Conservation (phyloP, 1,140 invertebrate genomes). For the Daktulosphaira vitifoliae region DNA sequence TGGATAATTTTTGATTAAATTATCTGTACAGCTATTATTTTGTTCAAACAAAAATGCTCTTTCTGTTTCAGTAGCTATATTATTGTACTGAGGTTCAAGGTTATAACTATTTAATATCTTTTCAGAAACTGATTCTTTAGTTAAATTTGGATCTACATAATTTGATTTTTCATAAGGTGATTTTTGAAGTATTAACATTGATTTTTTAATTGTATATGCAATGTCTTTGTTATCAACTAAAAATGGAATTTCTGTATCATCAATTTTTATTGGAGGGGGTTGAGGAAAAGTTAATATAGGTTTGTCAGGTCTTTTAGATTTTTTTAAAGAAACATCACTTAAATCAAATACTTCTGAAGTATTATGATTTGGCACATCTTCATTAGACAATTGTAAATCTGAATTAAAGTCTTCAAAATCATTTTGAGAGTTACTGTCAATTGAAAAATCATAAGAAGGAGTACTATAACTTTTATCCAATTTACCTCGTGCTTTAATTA, state of each 20-base stretch:
- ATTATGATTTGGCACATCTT: conserved; percentile 8
- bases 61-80: too few species aligned
- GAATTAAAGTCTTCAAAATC: conserved; percentile 29
- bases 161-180: too few species aligned
- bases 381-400: conserved; percentile 6
- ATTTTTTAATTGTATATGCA: background rate
- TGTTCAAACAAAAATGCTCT: conserved; percentile 4
- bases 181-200: too few species aligned
- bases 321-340: background rate
- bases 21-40: background rate
- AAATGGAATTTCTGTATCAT: background rate
- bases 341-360: background rate
- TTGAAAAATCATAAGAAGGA: conserved; percentile 57
- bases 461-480: conserved; percentile 69
- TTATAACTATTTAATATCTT: background rate
- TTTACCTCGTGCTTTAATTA: conserved; percentile 43
- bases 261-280: conserved; percentile 1
- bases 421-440: background rate
- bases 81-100: background rate
- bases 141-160: conserved; percentile 8
- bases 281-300: conserved; percentile 15
- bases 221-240: background rate
- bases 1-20: background rate
- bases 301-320: conserved; percentile 23
- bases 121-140: background rate